These are phyloP conservation scores for Sciurus niger DNA, from an alignment of 2,113 vertebrate species.

Conservation along the genomic window DNA sequence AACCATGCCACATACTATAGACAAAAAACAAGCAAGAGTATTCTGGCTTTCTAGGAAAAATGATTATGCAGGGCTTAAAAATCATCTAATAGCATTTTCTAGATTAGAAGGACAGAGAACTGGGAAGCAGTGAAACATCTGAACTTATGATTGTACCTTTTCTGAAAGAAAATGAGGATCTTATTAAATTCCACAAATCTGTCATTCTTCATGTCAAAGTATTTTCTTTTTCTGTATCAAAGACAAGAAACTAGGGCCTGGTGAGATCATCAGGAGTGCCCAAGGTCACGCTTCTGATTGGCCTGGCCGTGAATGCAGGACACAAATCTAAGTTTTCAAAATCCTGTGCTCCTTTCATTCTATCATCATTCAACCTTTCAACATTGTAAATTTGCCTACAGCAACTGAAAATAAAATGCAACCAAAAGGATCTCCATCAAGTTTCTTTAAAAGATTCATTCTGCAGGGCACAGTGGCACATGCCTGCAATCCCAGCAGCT, in stretches of 20 bases:
- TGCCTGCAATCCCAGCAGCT: too few species aligned
- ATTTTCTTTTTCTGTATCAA: not conserved
- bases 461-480: not conserved
- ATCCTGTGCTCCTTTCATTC: not conserved
- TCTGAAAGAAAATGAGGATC: conserved; percentile 45
- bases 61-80: not conserved
- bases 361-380: not conserved
- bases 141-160: not conserved
- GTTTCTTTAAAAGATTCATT: conserved; percentile 6
- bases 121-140: not conserved
- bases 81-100: conserved; percentile 5
- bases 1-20: not conserved
- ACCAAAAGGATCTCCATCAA: not conserved
- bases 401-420: not conserved
- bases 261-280: not conserved
- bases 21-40: not conserved
- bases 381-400: not conserved
- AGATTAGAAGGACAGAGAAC: conserved; percentile 36
- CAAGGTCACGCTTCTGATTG: not conserved
- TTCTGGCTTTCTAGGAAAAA: not conserved
- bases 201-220: not conserved
- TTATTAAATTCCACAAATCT: not conserved
- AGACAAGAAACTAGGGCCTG: not conserved
- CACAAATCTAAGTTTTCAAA: not conserved
- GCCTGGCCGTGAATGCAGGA: not conserved